Evolutionary conservation across 2,113 vertebrate species (phyloP).

Genomic region (Myotis yumanensis): DNA sequence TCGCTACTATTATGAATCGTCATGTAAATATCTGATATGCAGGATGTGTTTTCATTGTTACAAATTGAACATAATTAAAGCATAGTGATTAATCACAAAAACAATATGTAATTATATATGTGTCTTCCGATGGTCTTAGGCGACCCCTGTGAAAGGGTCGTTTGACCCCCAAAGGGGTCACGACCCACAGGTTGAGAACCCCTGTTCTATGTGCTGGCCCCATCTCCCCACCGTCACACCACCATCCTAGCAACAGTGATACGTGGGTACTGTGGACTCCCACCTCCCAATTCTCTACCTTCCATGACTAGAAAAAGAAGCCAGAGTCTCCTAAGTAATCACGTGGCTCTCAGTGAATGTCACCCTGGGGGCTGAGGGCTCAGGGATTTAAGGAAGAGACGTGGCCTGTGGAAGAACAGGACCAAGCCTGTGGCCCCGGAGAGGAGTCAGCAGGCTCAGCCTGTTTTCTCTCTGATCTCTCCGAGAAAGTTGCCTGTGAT

Average conservation of each 20-base stretch:
- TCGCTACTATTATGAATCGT: too few species aligned
- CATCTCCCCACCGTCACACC: not conserved
- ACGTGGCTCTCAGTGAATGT: not conserved
- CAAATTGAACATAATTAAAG: too few species aligned
- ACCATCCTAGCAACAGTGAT: not conserved
- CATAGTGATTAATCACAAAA: too few species aligned
- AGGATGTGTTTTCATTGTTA: too few species aligned
- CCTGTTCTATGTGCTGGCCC: fast-evolving
- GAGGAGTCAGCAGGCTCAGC: not conserved
- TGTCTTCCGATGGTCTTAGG: too few species aligned
- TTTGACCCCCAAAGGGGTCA: too few species aligned
- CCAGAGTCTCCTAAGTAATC: not conserved
- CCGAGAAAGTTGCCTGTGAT: not conserved
- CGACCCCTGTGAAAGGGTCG: too few species aligned
- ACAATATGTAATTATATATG: too few species aligned
- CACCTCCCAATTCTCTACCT: not conserved
- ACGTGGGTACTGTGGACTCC: not conserved
- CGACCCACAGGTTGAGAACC: too few species aligned
- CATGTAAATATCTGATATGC: too few species aligned
- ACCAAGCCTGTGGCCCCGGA: not conserved
- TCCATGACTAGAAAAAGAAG: not conserved
- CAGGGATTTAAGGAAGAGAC: not conserved
- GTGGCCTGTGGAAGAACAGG: not conserved
- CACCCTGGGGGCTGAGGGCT: not conserved
- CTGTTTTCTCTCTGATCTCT: not conserved